Percentiles rank a stretch among this genome's conserved stretches.
phyloP scores from a whole-genome alignment of 2,113 vertebrate species.

The Actenoides lindsayi region DNA sequence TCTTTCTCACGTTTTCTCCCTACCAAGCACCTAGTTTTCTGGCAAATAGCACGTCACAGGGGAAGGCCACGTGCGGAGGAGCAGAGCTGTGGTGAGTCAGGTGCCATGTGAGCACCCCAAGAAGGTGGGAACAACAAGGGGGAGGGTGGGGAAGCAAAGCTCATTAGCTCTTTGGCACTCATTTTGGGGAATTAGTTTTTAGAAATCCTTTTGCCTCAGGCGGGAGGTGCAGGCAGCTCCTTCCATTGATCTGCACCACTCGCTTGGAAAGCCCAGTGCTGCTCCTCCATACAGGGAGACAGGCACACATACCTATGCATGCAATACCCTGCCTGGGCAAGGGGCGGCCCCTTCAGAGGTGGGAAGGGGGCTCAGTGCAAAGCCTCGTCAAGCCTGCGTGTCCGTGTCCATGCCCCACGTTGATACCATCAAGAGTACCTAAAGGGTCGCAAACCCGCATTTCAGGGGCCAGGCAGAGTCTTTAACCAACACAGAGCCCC shows the following conservation, averaged over 20 bases:
- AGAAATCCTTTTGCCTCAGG: neutral
- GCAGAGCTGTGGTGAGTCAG: neutral
- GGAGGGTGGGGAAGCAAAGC: neutral
- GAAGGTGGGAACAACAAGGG: neutral
- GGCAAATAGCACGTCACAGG: neutral
- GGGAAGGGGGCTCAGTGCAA: neutral
- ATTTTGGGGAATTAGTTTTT: neutral
- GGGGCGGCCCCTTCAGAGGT: neutral
- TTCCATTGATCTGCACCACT: neutral
- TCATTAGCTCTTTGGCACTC: slow-evolving; percentile 43
- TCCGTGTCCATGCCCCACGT: fast-evolving
- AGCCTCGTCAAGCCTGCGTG: fast-evolving
- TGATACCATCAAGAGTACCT: neutral
- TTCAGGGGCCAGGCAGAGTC: neutral
- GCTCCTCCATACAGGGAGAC: neutral
- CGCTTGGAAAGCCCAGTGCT: fast-evolving
- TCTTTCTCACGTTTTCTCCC: neutral
- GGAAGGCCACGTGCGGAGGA: neutral
- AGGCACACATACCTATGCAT: neutral
- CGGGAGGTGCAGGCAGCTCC: neutral
- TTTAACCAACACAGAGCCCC: neutral
- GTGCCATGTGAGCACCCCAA: neutral
- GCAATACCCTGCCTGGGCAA: fast-evolving
- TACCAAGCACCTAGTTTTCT: neutral
- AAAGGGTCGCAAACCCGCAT: fast-evolving